Evolutionary conservation across 2,888 invertebrate genomes (phyloP).

Genomic region (Athalia circularis): DNA sequence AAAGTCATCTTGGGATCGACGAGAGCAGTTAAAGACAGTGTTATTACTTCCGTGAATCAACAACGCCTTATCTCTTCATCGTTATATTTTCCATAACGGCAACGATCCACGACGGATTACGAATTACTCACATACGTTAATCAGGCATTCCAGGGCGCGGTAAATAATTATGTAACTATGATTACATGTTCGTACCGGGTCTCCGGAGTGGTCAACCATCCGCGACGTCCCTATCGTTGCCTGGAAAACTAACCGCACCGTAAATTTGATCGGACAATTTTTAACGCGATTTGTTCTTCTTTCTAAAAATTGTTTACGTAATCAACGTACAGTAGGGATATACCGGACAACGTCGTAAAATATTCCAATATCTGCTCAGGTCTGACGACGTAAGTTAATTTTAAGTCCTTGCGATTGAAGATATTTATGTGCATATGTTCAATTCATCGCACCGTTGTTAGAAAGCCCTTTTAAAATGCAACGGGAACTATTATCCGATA

Average conservation of each 20-base stretch:
- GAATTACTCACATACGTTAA: slow-evolving; percentile 8
- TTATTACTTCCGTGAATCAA: not conserved
- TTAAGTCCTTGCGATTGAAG: not conserved
- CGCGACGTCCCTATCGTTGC: not conserved
- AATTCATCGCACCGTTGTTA: slow-evolving; percentile 12
- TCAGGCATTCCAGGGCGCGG: not conserved
- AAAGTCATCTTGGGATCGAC: not conserved
- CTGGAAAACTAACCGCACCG: slow-evolving; percentile 1
- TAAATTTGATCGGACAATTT: not conserved
- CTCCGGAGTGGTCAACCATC: slow-evolving; percentile 1
- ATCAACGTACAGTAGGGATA: too few relatives aligned
- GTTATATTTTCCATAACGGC: not conserved
- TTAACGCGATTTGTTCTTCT: too few relatives aligned
- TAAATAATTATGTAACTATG: slow-evolving; percentile 9
- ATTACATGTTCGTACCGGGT: not conserved
- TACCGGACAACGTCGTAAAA: too few relatives aligned
- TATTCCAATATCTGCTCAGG: not conserved
- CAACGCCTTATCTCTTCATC: not conserved
- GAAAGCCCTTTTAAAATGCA: slow-evolving; percentile 11
- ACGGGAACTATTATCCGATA: not conserved
- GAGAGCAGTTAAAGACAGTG: not conserved
- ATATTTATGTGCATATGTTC: not conserved
- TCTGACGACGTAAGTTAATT: not conserved
- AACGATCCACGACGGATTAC: not conserved
- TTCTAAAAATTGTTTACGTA: too few relatives aligned